Evolutionary conservation across 2,797 vertebrate species (phyloP).

Genomic region (Cheirogaleus major): DNA sequence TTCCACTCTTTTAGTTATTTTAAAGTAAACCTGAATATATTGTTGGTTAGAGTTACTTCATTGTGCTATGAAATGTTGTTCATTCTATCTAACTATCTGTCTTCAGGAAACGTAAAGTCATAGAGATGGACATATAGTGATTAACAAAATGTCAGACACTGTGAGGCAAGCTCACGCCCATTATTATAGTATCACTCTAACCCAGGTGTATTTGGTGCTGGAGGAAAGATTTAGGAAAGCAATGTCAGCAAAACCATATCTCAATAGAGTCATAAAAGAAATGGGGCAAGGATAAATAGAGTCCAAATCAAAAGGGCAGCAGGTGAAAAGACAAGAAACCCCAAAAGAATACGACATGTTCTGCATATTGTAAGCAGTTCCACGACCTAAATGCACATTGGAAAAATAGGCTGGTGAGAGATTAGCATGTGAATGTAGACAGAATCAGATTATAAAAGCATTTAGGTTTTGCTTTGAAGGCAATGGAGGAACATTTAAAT

Average conservation of each 20-base stretch:
- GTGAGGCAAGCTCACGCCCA: too few species aligned
- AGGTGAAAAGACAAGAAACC: not conserved
- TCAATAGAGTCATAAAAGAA: not conserved
- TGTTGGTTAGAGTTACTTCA: not conserved
- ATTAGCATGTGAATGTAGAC: not conserved
- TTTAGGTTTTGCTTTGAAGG: not conserved
- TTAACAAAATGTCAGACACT: not conserved
- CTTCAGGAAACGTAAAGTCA: not conserved
- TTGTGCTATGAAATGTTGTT: not conserved
- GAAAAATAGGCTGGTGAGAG: not conserved
- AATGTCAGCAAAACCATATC: not conserved
- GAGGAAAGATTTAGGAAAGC: not conserved
- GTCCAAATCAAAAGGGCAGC: not conserved
- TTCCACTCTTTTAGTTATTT: not conserved
- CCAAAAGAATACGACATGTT: accelerated
- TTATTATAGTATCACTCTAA: not conserved
- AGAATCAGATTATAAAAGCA: not conserved
- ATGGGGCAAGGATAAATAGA: not conserved
- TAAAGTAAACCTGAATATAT: not conserved
- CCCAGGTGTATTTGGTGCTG: accelerated
- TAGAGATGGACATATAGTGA: not conserved
- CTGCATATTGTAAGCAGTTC: accelerated
- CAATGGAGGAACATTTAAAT: not conserved
- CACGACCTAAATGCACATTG: not conserved
- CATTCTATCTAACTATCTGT: not conserved